Conservation (phyloP, 2,888 invertebrate species). For the Psylliodes chrysocephalus region DNA sequence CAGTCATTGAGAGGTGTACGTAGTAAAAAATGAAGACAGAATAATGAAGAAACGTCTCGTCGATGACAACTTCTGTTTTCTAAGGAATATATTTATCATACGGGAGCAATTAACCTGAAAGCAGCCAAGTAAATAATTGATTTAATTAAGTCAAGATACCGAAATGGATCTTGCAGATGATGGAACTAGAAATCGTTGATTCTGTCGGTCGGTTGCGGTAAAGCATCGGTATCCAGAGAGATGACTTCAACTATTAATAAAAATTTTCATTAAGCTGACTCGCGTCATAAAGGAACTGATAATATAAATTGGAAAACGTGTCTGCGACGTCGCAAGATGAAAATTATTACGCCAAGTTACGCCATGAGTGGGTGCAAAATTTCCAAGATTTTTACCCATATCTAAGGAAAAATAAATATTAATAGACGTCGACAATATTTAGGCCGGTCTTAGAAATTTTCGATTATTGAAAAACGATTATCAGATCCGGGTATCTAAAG, state of each 20-base stretch:
- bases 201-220: neutral
- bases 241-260: constrained; percentile 18
- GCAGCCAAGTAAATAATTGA: constrained; percentile 35
- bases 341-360: too few species aligned
- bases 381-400: too few species aligned
- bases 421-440: too few species aligned
- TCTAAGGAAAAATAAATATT: too few species aligned
- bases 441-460: too few species aligned
- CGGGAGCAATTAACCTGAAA: constrained; percentile 36
- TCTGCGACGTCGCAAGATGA: too few species aligned
- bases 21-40: constrained; percentile 8
- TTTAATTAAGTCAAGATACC: constrained; percentile 31
- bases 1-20: too few species aligned
- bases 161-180: constrained; percentile 25
- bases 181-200: constrained; percentile 21
- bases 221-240: constrained; percentile 1
- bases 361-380: too few species aligned
- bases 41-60: constrained; percentile 29
- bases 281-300: neutral
- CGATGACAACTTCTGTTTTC: constrained; percentile 4
- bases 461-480: too few species aligned
- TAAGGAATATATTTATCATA: constrained; percentile 26
- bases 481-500: too few species aligned
- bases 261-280: constrained; percentile 10
- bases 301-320: neutral